A percentile compares a stretch with the other conserved stretches of the same genome.
phyloP scores from a whole-genome alignment of 2,113 vertebrate genomes.

The Pseudois nayaur region DNA sequence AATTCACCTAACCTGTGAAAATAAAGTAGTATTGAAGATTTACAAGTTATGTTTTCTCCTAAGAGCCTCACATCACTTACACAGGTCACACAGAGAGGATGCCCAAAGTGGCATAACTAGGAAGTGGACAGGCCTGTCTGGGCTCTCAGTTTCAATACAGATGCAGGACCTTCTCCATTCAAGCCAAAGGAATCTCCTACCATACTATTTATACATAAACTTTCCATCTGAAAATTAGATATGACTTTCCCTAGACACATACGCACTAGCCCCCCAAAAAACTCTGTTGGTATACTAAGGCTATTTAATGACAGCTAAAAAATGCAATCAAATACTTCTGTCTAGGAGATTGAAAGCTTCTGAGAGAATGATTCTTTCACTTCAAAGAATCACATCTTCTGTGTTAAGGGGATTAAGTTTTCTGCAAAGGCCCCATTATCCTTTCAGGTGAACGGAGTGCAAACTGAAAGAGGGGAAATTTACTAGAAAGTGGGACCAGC shows the following conservation, averaged over 20 bases:
- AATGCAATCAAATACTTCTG: not conserved
- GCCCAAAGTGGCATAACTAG: not conserved
- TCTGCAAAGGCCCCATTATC: not conserved
- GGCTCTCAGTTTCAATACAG: not conserved
- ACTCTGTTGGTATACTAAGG: not conserved
- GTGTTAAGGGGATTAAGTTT: not conserved
- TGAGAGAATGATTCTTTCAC: not conserved
- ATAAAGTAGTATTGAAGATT: conserved; percentile 43
- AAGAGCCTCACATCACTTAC: not conserved
- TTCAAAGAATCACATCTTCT: not conserved
- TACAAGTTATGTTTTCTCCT: conserved; percentile 43
- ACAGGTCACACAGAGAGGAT: not conserved
- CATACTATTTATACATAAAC: not conserved
- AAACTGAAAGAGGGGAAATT: not conserved
- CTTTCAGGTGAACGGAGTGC: not conserved
- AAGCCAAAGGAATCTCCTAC: not conserved
- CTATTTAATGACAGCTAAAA: conserved; percentile 5
- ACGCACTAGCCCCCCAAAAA: accelerated
- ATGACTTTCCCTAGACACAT: not conserved
- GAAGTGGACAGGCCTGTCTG: not conserved
- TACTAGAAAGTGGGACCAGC: not conserved
- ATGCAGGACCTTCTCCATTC: not conserved
- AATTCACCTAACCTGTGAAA: conserved; percentile 43
- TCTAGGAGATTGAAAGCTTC: not conserved
- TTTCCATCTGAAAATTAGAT: not conserved